phyloP scores from a whole-genome alignment of 2,888 invertebrate species.

The Leptinotarsa peninsularis region DNA sequence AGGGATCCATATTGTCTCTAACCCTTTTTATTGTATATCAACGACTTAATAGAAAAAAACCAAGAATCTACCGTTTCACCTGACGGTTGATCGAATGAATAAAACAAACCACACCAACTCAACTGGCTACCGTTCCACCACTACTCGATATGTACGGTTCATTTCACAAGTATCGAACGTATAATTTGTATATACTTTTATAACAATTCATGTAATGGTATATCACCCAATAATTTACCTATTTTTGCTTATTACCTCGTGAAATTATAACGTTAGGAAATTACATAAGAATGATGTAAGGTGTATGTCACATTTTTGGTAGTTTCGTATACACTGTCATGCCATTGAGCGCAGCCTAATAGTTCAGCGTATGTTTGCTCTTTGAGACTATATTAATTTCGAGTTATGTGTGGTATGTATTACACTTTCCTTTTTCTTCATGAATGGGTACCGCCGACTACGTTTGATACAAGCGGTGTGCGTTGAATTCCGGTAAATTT shows the following conservation, averaged over 20 bases:
- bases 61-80: no score
- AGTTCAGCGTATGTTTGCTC: slow-evolving; percentile 17
- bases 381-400: slow-evolving; percentile 4
- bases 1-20: no score
- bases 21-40: no score
- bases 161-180: not conserved
- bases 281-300: slow-evolving; percentile 26
- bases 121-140: no score
- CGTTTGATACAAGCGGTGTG: not conserved
- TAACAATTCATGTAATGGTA: slow-evolving; percentile 19
- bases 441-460: not conserved
- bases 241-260: slow-evolving; percentile 20
- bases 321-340: slow-evolving; percentile 6
- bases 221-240: slow-evolving; percentile 15
- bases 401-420: slow-evolving; percentile 11
- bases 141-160: not conserved
- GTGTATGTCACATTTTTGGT: slow-evolving; percentile 19
- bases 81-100: no score
- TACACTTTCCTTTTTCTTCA: slow-evolving; percentile 23
- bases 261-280: slow-evolving; percentile 23
- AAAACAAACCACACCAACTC: no score
- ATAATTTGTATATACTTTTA: slow-evolving; percentile 16
- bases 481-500: no score
- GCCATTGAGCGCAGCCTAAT: slow-evolving; percentile 12
- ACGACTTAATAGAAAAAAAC: no score